Percentiles rank a stretch among this genome's conserved stretches.
These are phyloP conservation scores for Trisateles emortualis DNA, from an alignment of 2,888 invertebrate genomes.

Conservation along the genomic window DNA sequence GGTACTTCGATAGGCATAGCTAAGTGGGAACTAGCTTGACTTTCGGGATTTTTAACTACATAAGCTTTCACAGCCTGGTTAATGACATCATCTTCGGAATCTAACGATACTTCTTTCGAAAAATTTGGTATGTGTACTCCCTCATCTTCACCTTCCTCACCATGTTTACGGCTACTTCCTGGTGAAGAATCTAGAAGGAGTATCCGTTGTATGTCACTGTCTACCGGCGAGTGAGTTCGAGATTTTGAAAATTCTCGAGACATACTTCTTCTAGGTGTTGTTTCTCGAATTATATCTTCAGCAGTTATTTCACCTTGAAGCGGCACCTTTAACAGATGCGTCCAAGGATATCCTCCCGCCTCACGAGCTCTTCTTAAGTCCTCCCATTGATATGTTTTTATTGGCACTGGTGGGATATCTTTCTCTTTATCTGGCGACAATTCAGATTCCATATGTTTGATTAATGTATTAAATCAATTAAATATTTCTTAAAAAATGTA, in stretches of 20 bases:
- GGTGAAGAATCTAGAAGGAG: conserved; percentile 82
- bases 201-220: conserved; percentile 73
- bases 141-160: conserved; percentile 80
- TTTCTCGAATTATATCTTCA: conserved; percentile 81
- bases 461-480: conserved; percentile 52
- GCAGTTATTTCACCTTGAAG: conserved; percentile 83
- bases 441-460: conserved; percentile 85
- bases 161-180: conserved; percentile 81
- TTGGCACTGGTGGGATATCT: conserved; percentile 89
- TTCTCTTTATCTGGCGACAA: conserved; percentile 84
- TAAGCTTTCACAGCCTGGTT: conserved; percentile 57
- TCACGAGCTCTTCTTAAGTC: conserved; percentile 90
- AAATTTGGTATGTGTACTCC: conserved; percentile 82
- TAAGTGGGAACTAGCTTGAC: conserved; percentile 63
- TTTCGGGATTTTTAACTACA: conserved; percentile 69
- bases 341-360: conserved; percentile 93
- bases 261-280: conserved; percentile 81
- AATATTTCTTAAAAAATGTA: conserved; percentile 31
- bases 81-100: conserved; percentile 77
- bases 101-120: conserved; percentile 81
- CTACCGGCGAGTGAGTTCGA: conserved; percentile 76
- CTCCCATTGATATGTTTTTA: conserved; percentile 94
- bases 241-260: conserved; percentile 80
- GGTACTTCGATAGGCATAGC: conserved; percentile 68
- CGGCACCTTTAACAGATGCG: conserved; percentile 90